These are phyloP conservation scores for Petrocephalus zakoni DNA, from an alignment of 2,113 vertebrate species.

Conservation along the genomic window DNA sequence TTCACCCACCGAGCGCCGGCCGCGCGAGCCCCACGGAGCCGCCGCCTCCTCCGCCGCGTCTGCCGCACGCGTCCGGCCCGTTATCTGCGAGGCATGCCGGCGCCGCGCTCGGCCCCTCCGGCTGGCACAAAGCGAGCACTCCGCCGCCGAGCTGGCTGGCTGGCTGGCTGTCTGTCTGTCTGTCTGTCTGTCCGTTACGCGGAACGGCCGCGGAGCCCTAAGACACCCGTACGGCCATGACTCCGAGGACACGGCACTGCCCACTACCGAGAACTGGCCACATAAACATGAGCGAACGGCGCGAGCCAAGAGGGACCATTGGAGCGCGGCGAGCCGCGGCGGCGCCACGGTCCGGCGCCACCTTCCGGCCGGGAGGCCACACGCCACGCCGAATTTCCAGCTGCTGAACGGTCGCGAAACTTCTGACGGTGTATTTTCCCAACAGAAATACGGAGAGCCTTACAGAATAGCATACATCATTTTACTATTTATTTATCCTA, in stretches of 20 bases:
- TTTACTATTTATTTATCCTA: not conserved
- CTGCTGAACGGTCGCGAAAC: not conserved
- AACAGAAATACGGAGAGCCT: not conserved
- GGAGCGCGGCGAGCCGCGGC: not conserved
- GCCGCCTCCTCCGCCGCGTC: not conserved
- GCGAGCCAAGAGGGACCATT: not conserved
- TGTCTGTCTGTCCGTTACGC: not conserved
- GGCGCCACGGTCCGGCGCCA: not conserved
- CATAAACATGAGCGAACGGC: conserved; percentile 3
- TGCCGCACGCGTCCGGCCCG: not conserved
- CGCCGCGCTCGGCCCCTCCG: not conserved
- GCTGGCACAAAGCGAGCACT: not conserved
- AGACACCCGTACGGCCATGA: not conserved
- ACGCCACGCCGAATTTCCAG: not conserved
- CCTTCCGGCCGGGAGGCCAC: not conserved
- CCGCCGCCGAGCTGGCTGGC: not conserved
- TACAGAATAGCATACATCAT: not conserved
- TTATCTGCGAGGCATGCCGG: not conserved
- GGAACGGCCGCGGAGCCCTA: not conserved
- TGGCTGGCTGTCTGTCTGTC: not conserved
- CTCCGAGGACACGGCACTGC: not conserved
- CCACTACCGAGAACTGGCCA: not conserved
- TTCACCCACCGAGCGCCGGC: not conserved
- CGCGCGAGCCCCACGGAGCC: not conserved
- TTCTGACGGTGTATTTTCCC: not conserved